These are phyloP conservation scores for Oryctolagus cuniculus DNA, from an alignment of 2,113 vertebrate species.

Conservation along the genomic window DNA sequence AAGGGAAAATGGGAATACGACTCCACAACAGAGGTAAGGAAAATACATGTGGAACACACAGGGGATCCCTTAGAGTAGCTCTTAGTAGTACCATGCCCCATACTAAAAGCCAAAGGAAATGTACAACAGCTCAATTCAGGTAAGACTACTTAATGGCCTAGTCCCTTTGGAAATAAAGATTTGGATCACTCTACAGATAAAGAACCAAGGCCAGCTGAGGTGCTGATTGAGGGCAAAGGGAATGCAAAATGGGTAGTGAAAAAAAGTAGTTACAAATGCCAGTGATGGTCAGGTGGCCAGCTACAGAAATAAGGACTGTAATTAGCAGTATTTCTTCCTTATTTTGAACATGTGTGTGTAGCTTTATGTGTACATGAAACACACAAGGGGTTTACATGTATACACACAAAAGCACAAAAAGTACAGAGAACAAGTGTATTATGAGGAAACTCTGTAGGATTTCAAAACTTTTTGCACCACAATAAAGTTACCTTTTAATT, in stretches of 20 bases:
- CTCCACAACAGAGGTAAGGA: neutral
- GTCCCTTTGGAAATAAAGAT: neutral
- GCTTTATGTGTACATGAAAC: neutral
- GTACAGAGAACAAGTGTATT: too few relatives aligned
- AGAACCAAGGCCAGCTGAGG: neutral
- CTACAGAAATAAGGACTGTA: neutral
- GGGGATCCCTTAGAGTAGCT: neutral
- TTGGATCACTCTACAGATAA: neutral
- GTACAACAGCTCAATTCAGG: neutral
- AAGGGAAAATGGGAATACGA: neutral
- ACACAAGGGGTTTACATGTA: too few relatives aligned
- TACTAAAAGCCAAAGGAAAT: neutral
- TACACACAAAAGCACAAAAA: too few relatives aligned
- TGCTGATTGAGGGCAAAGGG: neutral
- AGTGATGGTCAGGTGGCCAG: neutral
- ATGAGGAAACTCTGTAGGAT: too few relatives aligned
- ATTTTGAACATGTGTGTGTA: neutral
- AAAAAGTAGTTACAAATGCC: neutral
- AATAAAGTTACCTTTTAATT: too few relatives aligned
- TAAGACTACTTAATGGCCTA: neutral
- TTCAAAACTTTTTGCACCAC: too few relatives aligned
- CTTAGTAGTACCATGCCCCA: neutral
- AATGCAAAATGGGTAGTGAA: neutral
- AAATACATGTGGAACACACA: neutral
- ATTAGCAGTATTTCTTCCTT: neutral